Conservation (phyloP, 2,113 vertebrate genomes). For the Pachycephala philippinensis region DNA sequence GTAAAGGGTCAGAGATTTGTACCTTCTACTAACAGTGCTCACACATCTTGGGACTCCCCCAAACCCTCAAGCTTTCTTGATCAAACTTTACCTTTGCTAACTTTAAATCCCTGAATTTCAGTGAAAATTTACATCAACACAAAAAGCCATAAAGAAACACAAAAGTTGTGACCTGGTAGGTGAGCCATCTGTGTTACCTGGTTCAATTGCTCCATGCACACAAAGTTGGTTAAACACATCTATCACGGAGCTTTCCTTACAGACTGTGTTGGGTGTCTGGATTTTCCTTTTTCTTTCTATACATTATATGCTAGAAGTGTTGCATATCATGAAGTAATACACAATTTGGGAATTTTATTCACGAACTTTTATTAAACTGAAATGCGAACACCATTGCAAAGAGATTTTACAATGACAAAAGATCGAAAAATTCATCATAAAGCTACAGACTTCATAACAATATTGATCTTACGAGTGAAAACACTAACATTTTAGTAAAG, state of each 20-base stretch:
- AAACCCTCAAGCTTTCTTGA: background rate
- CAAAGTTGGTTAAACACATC: background rate
- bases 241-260: background rate
- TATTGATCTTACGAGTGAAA: conserved; percentile 39
- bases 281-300: background rate
- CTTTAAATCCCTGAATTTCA: background rate
- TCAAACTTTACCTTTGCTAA: background rate
- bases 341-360: background rate
- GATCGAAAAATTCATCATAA: conserved; percentile 13
- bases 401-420: conserved; percentile 38
- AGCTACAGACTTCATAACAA: conserved; percentile 27
- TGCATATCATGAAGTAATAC: background rate
- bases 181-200: background rate
- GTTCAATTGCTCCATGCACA: background rate
- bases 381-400: conserved; percentile 19
- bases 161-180: background rate
- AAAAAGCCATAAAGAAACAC: background rate
- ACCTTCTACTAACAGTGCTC: background rate
- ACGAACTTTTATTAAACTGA: conserved; percentile 62
- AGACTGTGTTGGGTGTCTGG: background rate
- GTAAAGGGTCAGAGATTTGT: background rate
- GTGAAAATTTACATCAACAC: background rate
- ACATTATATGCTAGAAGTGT: background rate
- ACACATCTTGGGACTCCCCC: background rate
- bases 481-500: conserved; percentile 27